phyloP scores from a whole-genome alignment of 2,113 vertebrate species.

The Cephalopterus ornatus region DNA sequence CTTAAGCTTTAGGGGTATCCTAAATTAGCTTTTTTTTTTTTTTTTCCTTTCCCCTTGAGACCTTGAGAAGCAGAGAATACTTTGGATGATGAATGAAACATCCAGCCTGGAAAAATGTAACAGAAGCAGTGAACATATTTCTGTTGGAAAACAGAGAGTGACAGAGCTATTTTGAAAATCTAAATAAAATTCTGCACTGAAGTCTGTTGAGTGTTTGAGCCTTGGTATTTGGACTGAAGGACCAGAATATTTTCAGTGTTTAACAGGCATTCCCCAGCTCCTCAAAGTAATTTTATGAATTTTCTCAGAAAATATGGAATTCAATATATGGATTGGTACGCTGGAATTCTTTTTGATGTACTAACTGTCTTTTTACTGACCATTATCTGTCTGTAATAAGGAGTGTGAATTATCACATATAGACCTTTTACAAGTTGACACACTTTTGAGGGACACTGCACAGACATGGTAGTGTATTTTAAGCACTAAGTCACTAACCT shows the following conservation, averaged over 20 bases:
- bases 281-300: background rate
- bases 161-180: background rate
- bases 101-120: background rate
- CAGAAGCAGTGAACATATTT: background rate
- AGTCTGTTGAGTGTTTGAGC: background rate
- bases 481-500: background rate
- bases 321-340: background rate
- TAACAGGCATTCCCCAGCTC: background rate
- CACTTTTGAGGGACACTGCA: background rate
- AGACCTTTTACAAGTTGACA: background rate
- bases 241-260: background rate
- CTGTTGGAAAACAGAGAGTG: background rate
- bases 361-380: background rate
- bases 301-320: background rate
- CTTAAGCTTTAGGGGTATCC: conserved; percentile 9
- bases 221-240: background rate
- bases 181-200: background rate
- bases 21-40: background rate
- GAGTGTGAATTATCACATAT: background rate
- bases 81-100: background rate
- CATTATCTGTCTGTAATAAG: background rate
- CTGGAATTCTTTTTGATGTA: background rate
- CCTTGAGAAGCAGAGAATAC: background rate
- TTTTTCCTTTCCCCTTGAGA: background rate
- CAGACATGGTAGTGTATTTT: background rate